Evolutionary conservation across 2,797 vertebrate genomes (phyloP).

Genomic region (Onychomys arenicola): DNA sequence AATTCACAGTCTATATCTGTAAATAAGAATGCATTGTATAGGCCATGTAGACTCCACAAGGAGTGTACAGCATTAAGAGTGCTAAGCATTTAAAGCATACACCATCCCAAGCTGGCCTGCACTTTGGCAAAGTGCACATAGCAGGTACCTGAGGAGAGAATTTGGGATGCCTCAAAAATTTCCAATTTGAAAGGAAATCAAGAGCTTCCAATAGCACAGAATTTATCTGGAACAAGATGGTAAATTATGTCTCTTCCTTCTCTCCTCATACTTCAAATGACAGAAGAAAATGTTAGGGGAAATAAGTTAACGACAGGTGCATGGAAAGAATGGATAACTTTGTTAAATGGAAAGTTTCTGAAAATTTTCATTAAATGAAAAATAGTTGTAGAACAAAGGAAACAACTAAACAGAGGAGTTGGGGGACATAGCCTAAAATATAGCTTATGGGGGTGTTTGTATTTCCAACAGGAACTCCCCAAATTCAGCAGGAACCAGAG

Average conservation of each 20-base stretch:
- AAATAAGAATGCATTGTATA: neutral
- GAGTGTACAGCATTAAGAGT: rapidly evolving
- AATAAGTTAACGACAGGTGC: neutral
- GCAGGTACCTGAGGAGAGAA: neutral
- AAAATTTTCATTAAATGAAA: neutral
- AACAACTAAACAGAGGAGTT: neutral
- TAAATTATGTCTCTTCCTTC: neutral
- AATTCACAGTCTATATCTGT: neutral
- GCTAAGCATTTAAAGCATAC: neutral
- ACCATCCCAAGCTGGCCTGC: neutral
- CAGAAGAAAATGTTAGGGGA: neutral
- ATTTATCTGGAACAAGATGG: neutral
- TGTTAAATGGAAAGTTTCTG: neutral
- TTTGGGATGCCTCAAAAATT: neutral
- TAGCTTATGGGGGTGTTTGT: neutral
- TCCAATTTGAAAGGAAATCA: constrained; percentile 21
- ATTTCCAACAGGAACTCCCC: neutral
- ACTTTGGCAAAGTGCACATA: neutral
- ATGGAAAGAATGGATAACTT: neutral
- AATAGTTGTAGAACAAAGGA: constrained; percentile 11
- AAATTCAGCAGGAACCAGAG: neutral
- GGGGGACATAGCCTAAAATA: neutral
- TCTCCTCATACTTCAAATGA: neutral
- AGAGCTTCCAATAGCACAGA: neutral
- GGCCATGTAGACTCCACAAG: neutral